Evolutionary conservation across 2,888 invertebrate genomes (phyloP), one percentile per base, ranked within the genome.

Genomic region (Tanypteryx hageni): DNA sequence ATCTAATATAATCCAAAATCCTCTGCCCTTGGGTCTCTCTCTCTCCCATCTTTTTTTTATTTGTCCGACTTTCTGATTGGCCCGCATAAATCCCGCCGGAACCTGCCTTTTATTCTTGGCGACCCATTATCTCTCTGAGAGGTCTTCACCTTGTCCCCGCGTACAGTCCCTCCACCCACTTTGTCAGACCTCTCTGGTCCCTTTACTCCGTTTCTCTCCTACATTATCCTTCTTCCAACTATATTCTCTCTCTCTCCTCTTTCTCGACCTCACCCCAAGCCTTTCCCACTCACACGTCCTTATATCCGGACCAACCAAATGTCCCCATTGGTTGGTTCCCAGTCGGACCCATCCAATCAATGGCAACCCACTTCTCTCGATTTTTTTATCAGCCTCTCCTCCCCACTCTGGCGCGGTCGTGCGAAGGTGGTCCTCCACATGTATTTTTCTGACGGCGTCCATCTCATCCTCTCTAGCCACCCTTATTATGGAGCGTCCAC

Each of bases 81-180:
- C 27, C 76, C 16, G 27, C 76, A 22, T 76, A 27, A 76, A 76
- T 76, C 76, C 68, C 76, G 76, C 76, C 76, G 76, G 27, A 76
- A 76, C 27, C 76, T 76, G 27, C 76, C 76, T 76, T 76, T 76
- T 27, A 76, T 76, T 14, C 76, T 27, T 27, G 27, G 22, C 11
- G 10, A 76, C 76, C 76, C 76, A 22, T 76, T 76, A 76, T 76
- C 76, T 76, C 76, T 14, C 13, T 27, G 76, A 10, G 68, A 13
- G 76, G 76, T 76, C 76, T 27, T 76, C 10, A 76, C 76, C 76
- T 76, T 27, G 22, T 22, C 22, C 22, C 76, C 22, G 13, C 4
- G 5, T 44, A 3, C 44, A 3, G 44, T 44, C 44, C 5, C 44
- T 44, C 1, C 44, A 44, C 44, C 44, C 44, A 44, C 44, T 44